Evolutionary conservation across 2,113 vertebrate species (phyloP).

Genomic region (Herpetotheres cachinnans): DNA sequence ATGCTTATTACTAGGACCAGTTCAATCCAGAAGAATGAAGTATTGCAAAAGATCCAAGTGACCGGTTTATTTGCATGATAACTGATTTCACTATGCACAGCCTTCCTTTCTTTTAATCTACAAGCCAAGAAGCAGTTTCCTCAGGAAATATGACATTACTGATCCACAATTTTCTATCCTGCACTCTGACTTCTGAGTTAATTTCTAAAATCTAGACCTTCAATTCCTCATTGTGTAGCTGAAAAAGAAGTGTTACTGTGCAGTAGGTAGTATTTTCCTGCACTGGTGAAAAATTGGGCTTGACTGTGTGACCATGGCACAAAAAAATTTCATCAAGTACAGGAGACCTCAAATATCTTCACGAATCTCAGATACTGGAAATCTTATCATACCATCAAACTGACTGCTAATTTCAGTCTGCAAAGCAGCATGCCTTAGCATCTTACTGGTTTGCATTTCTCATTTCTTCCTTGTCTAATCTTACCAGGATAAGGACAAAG

Average conservation of each 20-base stretch:
- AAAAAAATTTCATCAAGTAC: not conserved
- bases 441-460: not conserved
- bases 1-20: not conserved
- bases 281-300: not conserved
- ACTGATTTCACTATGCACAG: not conserved
- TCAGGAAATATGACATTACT: not conserved
- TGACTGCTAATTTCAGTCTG: not conserved
- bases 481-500: not conserved
- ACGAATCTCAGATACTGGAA: not conserved
- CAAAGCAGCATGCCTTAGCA: not conserved
- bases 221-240: not conserved
- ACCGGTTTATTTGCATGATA: not conserved
- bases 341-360: not conserved
- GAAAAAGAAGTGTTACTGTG: not conserved
- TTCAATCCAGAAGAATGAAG: not conserved
- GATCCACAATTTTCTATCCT: not conserved
- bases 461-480: not conserved
- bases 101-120: not conserved
- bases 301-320: not conserved
- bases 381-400: not conserved
- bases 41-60: not conserved
- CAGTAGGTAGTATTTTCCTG: not conserved
- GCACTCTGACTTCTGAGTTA: not conserved
- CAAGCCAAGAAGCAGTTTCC: not conserved
- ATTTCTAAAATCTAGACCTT: not conserved